Base-by-base conservation (phyloP, 1,140 invertebrate genomes). In the Daktulosphaira vitifoliae region DNA sequence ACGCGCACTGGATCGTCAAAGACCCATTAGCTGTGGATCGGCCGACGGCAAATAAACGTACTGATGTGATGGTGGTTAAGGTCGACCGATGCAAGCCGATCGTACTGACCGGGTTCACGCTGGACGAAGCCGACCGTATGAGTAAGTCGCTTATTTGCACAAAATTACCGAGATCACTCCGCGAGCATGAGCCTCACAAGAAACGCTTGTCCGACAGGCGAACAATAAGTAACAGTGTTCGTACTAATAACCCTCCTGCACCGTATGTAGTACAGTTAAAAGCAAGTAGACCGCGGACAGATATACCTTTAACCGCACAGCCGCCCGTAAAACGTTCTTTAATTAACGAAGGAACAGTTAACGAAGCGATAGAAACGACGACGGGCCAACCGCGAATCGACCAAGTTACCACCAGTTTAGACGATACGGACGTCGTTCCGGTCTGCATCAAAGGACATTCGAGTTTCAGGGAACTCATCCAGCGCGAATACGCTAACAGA, bases 401-500 rank as follows among this genome's bases (percentile, higher is more conserved):
- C n/a, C 39, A 16, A 6, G 18, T 22, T 8, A 5, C 11, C 18
- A 4, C 46, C 16, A 8, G 20, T 48, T 22, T 48, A 8, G 18
- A 4, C 46, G 46, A 48, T 11, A 20, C 2, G 5, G n/a, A 20
- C 15, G 29, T 3, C 33, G 29, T 6, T 3, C 18, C 6, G 13
- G 5, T 15, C 16, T 15, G 23, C 23, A 13, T 5, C 48, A 56
- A 44, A 26, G 29, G 29, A 9, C 56, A 20, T 29, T 25, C 56
- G 13, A 62, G 46, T 33, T 62, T 62, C 13, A 18, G 42, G n/a
- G 56, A 46, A 23, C 56, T 62, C 16, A 62, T 62, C 2, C 25
- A 15, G 20, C 56, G 56, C 7, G 56, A 62, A 11, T 46, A 48
- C 16, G 26, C n/a, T 11, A 33, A 33, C 29, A 33, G 29, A 11